Base-by-base conservation (phyloP, 2,113 vertebrate species). In the Chionodraco myersi region DNA sequence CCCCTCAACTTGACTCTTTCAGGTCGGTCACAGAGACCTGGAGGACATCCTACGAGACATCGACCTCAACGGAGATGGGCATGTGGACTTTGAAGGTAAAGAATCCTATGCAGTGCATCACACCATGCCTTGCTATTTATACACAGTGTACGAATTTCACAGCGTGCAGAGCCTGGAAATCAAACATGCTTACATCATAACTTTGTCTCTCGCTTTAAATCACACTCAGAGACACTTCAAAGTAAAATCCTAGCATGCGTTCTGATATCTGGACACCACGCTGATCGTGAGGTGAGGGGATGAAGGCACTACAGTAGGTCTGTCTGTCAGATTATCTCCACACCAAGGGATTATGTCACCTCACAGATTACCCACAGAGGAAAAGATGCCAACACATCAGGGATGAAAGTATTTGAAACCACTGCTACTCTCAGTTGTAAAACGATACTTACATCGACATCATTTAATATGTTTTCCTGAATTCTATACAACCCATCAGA, bases 41-140 rank as follows among this genome's bases (percentile, higher is more conserved):
- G 98, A 99, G 85, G 98, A 99, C 78, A 99, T 99, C 80, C 95
- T 99, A 70, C 94, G 96, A 70, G 98, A 99, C 8, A 98, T 99
- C 66, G 98, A 99, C 87, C 96, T 99, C 67, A 99, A 99, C 0
- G 98, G 98, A 72, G 98, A 99, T 9, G 98, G 98, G 64, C 96
- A 96, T 6, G 98, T 99, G 23, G 98, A 99, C 91, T 99, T 99
- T 88, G 98, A 99, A 97, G 98, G 98, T 90, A 69, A 47, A 51
- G 11, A 4, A 52, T 47, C 41, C 14, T n/a, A 16, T 13, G 36
- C 48, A 48, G 47, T 30, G 9, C 54, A 5, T 48, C 26, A 64
- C 9, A 21, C 4, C 18, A 6, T 34, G 26, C 12, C 30, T 36
- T 75, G 41, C 51, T 53, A 5, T 54, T 13, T 4, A 63, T 15